A percentile compares a stretch with the other conserved stretches of the same genome.
Conservation (phyloP, 2,888 invertebrate species). For the Ochlodes sylvanus region DNA sequence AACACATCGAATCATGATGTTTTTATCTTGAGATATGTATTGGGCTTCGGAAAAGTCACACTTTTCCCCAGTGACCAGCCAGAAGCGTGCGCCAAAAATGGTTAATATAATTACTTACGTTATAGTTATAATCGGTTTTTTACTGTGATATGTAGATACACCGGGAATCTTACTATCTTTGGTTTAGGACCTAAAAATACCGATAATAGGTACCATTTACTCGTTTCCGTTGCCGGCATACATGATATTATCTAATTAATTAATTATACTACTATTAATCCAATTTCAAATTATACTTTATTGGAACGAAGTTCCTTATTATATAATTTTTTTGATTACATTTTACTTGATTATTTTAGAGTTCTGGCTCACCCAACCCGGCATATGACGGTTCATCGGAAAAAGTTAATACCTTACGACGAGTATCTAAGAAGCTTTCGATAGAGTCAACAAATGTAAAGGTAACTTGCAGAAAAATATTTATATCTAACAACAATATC, state of each 20-base stretch:
- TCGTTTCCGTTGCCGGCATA: too few relatives aligned
- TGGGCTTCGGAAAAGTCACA: constrained; percentile 35
- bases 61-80: constrained; percentile 28
- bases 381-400: constrained; percentile 41
- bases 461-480: constrained; percentile 1
- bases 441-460: constrained; percentile 17
- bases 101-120: constrained; percentile 13
- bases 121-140: neutral
- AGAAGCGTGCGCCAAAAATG: constrained; percentile 34
- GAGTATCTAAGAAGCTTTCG: neutral
- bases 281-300: too few relatives aligned
- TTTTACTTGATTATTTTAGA: constrained; percentile 12
- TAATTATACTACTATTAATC: too few relatives aligned
- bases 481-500: too few relatives aligned
- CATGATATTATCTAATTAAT: too few relatives aligned
- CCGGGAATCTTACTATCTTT: too few relatives aligned
- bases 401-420: constrained; percentile 12
- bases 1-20: constrained; percentile 3
- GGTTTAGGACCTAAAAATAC: too few relatives aligned
- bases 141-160: too few relatives aligned
- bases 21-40: constrained; percentile 39
- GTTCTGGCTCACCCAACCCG: constrained; percentile 30
- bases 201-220: too few relatives aligned
- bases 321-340: too few relatives aligned
- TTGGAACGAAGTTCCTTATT: too few relatives aligned